Percentiles rank a stretch among this genome's conserved stretches.
phyloP scores from a whole-genome alignment of 2,888 invertebrate species.

The Acanthosepion pharaonis region DNA sequence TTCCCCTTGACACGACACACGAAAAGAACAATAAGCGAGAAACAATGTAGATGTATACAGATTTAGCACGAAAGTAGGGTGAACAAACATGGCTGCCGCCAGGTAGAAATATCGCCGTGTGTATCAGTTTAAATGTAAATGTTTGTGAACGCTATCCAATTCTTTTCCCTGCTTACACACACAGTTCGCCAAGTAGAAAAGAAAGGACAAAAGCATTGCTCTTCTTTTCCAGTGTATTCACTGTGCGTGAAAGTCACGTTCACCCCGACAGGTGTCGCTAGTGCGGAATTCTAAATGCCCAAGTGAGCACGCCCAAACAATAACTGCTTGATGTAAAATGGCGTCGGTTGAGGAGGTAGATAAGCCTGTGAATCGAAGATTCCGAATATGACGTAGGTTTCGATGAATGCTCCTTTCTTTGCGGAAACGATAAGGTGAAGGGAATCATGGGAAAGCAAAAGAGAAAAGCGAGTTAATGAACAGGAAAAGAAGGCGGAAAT shows the following conservation, averaged over 20 bases:
- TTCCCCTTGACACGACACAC: background rate
- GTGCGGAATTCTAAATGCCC: background rate
- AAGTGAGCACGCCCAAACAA: constrained; percentile 33
- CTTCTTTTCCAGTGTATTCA: background rate
- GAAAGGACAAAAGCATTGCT: background rate
- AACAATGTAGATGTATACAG: constrained; percentile 11
- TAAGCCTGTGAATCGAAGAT: background rate
- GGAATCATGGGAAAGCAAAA: no score
- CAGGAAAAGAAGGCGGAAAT: no score
- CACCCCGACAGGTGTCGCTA: background rate
- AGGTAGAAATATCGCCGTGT: background rate
- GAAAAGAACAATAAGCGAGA: background rate
- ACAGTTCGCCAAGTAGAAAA: background rate
- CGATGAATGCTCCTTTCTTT: no score
- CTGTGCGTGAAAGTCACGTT: background rate
- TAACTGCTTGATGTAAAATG: background rate
- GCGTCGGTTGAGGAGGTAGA: background rate
- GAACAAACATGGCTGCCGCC: constrained; percentile 15
- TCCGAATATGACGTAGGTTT: background rate
- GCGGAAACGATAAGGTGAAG: no score
- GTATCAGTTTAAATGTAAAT: constrained; percentile 33
- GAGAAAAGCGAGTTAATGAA: no score
- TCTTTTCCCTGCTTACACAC: background rate
- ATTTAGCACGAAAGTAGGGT: background rate
- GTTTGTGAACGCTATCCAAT: background rate